phyloP scores from a whole-genome alignment of 2,113 vertebrate genomes.

The Rattus rattus region DNA sequence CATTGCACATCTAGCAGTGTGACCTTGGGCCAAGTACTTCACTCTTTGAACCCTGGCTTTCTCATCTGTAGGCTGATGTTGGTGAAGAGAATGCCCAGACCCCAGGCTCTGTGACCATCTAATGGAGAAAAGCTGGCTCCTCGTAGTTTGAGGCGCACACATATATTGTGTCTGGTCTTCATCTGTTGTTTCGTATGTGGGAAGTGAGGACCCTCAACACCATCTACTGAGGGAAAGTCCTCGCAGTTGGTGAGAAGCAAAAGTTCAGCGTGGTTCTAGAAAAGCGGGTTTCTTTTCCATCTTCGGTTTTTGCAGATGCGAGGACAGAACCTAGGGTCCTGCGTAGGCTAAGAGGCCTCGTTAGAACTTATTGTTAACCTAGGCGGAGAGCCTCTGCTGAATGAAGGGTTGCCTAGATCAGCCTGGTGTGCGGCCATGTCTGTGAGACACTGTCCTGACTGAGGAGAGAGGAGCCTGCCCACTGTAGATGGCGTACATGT shows the following conservation, averaged over 20 bases:
- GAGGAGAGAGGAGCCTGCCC: no score
- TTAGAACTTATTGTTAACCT: neutral
- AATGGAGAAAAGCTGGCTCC: neutral
- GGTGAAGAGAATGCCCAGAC: constrained; percentile 16
- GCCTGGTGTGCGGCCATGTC: neutral
- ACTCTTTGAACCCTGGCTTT: constrained; percentile 26
- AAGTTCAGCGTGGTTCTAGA: neutral
- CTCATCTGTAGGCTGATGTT: constrained; percentile 9
- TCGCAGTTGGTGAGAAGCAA: neutral
- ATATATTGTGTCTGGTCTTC: neutral
- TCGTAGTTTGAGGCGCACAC: neutral
- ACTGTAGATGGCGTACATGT: neutral
- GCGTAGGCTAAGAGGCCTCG: neutral
- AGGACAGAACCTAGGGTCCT: neutral
- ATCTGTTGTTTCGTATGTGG: neutral
- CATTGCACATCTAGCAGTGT: neutral
- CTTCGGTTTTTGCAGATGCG: neutral
- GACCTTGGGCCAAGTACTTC: neutral
- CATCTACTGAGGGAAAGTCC: neutral
- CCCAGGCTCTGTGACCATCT: neutral
- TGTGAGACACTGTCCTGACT: neutral
- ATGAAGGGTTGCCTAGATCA: neutral
- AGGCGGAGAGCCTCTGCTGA: neutral
- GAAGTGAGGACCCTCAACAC: neutral
- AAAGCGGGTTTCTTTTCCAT: neutral